These are phyloP conservation scores for Calycopis cecrops DNA, from an alignment of 1,140 invertebrate species.

Conservation along the genomic window DNA sequence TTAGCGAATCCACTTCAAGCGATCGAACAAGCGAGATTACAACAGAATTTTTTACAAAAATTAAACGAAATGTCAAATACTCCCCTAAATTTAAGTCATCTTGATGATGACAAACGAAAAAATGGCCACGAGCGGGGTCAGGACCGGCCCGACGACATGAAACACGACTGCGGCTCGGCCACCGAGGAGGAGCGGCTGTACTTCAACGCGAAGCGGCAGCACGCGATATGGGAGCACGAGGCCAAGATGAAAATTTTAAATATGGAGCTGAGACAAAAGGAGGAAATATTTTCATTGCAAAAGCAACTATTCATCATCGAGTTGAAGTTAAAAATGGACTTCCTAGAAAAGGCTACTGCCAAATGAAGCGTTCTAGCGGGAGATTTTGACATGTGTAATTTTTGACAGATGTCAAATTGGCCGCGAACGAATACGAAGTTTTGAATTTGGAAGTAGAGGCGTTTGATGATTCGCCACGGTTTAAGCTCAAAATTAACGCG, in stretches of 20 bases:
- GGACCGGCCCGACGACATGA: conserved; percentile 40
- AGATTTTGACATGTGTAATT: background rate
- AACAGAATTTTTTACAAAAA: conserved; percentile 58
- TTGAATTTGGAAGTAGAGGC: background rate
- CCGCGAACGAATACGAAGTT: background rate
- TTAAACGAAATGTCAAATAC: conserved; percentile 64
- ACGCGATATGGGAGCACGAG: conserved; percentile 71
- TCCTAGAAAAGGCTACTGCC: conserved; percentile 69
- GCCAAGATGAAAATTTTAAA: conserved; percentile 72
- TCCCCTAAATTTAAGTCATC: conserved; percentile 65
- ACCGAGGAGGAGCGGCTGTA: conserved; percentile 68
- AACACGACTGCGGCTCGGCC: conserved; percentile 46
- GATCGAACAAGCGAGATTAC: conserved; percentile 53
- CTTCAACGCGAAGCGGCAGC: conserved; percentile 66
- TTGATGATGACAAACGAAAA: conserved; percentile 55
- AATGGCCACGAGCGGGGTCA: conserved; percentile 43
- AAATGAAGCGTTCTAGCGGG: conserved; percentile 41
- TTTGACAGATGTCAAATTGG: background rate
- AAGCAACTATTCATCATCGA: conserved; percentile 72
- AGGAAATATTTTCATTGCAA: conserved; percentile 72
- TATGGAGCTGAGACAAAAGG: conserved; percentile 70
- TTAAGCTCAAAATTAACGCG: background rate
- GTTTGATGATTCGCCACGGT: background rate
- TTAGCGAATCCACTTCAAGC: conserved; percentile 52
- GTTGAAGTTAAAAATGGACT: conserved; percentile 72